Evolutionary conservation across 2,888 invertebrate species (phyloP).

Genomic region (Cremastinae sp.): DNA sequence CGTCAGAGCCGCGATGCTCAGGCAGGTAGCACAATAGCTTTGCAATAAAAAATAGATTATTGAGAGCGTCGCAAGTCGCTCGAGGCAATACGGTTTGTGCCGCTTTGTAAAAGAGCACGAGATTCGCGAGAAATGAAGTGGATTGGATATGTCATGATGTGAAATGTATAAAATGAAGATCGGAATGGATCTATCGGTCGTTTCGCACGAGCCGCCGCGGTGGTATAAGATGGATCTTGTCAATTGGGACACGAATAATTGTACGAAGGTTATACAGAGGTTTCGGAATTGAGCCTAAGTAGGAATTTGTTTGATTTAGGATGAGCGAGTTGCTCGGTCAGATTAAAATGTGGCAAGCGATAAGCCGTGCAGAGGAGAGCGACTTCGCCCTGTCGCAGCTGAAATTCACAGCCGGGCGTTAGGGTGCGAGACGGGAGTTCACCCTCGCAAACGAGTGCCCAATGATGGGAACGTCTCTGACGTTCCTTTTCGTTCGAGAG

Average conservation of each 20-base stretch:
- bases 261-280: slow-evolving; percentile 90
- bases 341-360: slow-evolving; percentile 94
- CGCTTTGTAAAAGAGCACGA: no score
- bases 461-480: slow-evolving; percentile 90
- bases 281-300: slow-evolving; percentile 95
- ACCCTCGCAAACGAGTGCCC: slow-evolving; percentile 95
- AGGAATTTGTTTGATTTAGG: slow-evolving; percentile 98
- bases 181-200: no score
- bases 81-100: no score
- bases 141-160: no score
- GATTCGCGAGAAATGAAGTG: no score
- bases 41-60: no score
- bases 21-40: no score
- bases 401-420: slow-evolving; percentile 91
- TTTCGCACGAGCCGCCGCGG: no score
- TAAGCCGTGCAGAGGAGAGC: slow-evolving; percentile 93
- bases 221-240: not conserved
- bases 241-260: not conserved
- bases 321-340: slow-evolving; percentile 97
- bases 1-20: no score
- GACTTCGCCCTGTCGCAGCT: slow-evolving; percentile 95
- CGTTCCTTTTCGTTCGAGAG: slow-evolving; percentile 91
- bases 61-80: no score
- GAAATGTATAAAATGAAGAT: no score
- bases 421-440: slow-evolving; percentile 93